phyloP scores from a whole-genome alignment of 1,140 invertebrate genomes.

The Lordiphosa collinella region DNA sequence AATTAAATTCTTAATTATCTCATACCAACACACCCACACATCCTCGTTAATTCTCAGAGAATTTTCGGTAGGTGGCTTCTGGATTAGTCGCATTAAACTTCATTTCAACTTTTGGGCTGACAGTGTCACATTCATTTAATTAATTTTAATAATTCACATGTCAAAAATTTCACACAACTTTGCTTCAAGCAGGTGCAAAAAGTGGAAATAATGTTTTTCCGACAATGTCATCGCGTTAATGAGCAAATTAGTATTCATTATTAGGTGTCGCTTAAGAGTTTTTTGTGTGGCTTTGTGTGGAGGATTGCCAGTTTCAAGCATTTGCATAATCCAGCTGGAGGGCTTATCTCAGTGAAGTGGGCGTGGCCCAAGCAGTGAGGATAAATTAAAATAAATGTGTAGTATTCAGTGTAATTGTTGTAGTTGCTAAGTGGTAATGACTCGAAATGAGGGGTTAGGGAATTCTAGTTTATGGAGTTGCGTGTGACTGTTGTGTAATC shows the following conservation, averaged over 20 bases:
- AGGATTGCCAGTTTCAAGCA: constrained; percentile 16
- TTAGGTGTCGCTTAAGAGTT: constrained; percentile 47
- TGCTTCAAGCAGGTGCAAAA: constrained; percentile 41
- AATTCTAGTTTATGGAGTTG: constrained; percentile 11
- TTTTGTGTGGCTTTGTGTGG: constrained; percentile 7
- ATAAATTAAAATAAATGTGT: constrained; percentile 71
- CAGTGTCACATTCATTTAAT: constrained; percentile 61
- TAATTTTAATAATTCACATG: constrained; percentile 73
- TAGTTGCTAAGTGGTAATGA: constrained; percentile 60
- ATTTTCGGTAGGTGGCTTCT: constrained; percentile 8
- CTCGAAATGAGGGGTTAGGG: constrained; percentile 10
- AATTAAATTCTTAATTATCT: constrained; percentile 80
- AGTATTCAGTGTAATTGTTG: constrained; percentile 43
- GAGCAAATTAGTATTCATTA: constrained; percentile 76
- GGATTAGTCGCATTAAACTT: constrained; percentile 55
- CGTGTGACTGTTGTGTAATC: constrained; percentile 2
- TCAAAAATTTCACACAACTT: constrained; percentile 24
- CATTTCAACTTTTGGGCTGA: constrained; percentile 26
- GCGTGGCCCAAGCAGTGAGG: constrained; percentile 45
- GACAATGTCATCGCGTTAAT: constrained; percentile 57
- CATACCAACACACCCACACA: constrained; percentile 26
- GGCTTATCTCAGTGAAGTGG: constrained; percentile 22
- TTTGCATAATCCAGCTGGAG: constrained; percentile 56
- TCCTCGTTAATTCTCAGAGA: not conserved
- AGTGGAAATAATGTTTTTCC: constrained; percentile 58